These are phyloP conservation scores for Gambusia holbrooki DNA, from an alignment of 2,113 vertebrate species.

Conservation along the genomic window DNA sequence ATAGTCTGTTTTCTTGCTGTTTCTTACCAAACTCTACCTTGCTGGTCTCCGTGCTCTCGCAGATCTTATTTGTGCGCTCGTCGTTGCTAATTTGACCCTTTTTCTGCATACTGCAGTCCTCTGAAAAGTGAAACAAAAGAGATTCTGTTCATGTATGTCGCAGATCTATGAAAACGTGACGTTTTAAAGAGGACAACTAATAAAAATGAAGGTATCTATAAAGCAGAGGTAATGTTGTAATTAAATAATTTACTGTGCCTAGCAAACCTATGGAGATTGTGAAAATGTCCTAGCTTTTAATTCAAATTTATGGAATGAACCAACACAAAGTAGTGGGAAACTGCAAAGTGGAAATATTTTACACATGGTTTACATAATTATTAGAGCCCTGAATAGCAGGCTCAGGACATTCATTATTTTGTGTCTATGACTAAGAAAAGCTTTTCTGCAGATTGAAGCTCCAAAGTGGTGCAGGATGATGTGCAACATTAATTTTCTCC, in stretches of 20 bases:
- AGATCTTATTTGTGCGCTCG: constrained; percentile 68
- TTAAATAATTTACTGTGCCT: too few species aligned
- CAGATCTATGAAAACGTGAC: background rate
- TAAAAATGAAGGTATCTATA: background rate
- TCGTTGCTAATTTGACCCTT: background rate
- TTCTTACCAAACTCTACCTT: constrained; percentile 72
- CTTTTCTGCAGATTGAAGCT: too few species aligned
- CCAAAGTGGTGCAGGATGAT: too few species aligned
- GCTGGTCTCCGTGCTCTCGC: constrained; percentile 69
- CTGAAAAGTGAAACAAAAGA: constrained; percentile 58
- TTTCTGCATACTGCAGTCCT: constrained; percentile 84
- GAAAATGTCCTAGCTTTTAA: background rate
- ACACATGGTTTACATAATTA: too few species aligned
- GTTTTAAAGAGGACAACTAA: background rate
- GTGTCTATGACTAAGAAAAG: too few species aligned
- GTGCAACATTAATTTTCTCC: too few species aligned
- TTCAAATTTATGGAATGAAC: background rate
- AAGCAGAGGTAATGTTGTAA: too few species aligned
- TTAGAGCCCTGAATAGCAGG: too few species aligned
- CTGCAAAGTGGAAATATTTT: background rate
- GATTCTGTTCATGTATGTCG: background rate
- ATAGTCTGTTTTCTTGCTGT: background rate
- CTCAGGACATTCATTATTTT: too few species aligned
- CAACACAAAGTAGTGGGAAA: background rate
- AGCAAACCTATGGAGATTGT: too few species aligned